These are phyloP conservation scores for Oncorhynchus clarkii DNA, from an alignment of 2,113 vertebrate species.

Conservation along the genomic window DNA sequence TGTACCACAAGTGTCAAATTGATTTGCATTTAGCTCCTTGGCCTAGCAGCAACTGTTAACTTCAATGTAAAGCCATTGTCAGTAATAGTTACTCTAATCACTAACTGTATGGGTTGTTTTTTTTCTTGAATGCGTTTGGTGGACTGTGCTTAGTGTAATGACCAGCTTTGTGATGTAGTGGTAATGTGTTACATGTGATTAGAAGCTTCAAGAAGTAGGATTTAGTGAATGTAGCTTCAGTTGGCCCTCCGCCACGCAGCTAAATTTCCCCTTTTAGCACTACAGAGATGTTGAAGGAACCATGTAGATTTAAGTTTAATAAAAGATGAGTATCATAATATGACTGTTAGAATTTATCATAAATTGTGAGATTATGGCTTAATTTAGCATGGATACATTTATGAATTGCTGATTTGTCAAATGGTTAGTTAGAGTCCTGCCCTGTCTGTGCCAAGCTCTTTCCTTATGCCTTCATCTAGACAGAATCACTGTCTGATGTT, in stretches of 20 bases:
- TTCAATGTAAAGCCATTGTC: conserved; percentile 12
- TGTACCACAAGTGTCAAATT: not conserved
- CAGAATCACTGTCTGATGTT: not conserved
- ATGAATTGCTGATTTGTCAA: too few relatives aligned
- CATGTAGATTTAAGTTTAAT: conserved; percentile 27
- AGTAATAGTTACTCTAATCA: not conserved
- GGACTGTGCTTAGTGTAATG: conserved; percentile 3
- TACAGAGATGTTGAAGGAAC: conserved; percentile 48
- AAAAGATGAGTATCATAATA: not conserved
- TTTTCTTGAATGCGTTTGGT: conserved; percentile 13
- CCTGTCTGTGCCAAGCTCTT: too few relatives aligned
- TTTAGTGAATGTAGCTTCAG: conserved; percentile 29
- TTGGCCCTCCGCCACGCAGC: conserved; percentile 36
- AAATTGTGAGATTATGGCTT: not conserved
- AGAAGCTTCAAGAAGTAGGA: conserved; percentile 17
- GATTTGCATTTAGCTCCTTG: not conserved
- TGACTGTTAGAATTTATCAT: not conserved
- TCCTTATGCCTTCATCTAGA: not conserved
- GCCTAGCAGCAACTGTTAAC: conserved; percentile 1
- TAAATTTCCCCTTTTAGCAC: conserved; percentile 37
- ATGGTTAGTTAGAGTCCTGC: too few relatives aligned
- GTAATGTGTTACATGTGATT: conserved; percentile 24
- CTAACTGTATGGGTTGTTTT: conserved; percentile 25
- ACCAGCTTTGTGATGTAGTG: conserved; percentile 19
- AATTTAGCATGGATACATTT: not conserved